Conservation (phyloP, 1,140 invertebrate genomes). For the Drosophila dunni region DNA sequence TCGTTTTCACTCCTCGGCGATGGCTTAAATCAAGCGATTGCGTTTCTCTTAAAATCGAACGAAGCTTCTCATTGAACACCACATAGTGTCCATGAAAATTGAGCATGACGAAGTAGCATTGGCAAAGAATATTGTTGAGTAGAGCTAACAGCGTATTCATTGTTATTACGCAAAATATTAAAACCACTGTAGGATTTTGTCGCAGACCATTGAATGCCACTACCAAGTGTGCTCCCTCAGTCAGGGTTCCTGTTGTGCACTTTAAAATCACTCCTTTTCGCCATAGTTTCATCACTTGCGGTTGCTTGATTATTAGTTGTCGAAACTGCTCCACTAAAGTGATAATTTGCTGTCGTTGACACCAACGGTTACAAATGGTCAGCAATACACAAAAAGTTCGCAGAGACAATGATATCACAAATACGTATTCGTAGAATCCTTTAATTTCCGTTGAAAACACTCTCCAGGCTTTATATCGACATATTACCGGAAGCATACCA, state of each 20-base stretch:
- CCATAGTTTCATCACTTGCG: constrained; percentile 22
- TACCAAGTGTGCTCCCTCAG: constrained; percentile 24
- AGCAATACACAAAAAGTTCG: constrained; percentile 38
- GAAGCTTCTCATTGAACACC: constrained; percentile 40
- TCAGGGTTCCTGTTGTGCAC: not conserved
- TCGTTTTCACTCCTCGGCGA: constrained; percentile 2
- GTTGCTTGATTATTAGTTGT: constrained; percentile 23
- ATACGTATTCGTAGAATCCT: constrained; percentile 46
- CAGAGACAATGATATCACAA: constrained; percentile 30
- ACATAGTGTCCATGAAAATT: constrained; percentile 49
- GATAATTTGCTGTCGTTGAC: constrained; percentile 29
- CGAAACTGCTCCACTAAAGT: constrained; percentile 16
- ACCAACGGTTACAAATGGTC: constrained; percentile 52
- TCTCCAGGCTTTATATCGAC: not conserved
- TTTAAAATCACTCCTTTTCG: constrained; percentile 40
- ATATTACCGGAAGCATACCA: constrained; percentile 1
- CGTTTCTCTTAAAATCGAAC: constrained; percentile 4
- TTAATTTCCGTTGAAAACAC: not conserved
- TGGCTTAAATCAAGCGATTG: constrained; percentile 9
- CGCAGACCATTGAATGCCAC: constrained; percentile 17
- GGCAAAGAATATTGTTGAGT: constrained; percentile 47
- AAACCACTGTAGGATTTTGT: not conserved
- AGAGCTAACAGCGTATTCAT: constrained; percentile 17
- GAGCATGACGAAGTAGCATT: constrained; percentile 43
- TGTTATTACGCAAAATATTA: not conserved